phyloP scores from a whole-genome alignment of 1,140 invertebrate genomes.

The Aphis craccivora region DNA sequence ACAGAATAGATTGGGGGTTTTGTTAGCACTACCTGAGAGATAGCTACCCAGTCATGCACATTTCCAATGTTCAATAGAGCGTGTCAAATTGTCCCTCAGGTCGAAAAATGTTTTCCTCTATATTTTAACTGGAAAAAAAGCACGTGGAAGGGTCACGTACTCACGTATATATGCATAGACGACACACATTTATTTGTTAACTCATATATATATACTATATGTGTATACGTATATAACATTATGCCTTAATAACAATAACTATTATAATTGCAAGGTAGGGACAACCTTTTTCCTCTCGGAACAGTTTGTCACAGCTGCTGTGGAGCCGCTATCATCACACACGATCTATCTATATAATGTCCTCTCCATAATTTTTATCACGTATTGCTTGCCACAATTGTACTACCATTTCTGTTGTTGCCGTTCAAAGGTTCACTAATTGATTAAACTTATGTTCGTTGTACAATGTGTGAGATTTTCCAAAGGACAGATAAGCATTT shows the following conservation, averaged over 20 bases:
- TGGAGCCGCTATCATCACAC: background rate
- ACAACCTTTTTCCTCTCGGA: slow-evolving; percentile 18
- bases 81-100: slow-evolving; percentile 30
- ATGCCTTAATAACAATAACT: background rate
- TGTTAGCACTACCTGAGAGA: slow-evolving; percentile 14
- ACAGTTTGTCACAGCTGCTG: slow-evolving; percentile 19
- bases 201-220: background rate
- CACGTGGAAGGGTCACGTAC: slow-evolving; percentile 8
- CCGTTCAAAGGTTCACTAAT: background rate
- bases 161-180: background rate
- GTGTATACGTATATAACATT: background rate
- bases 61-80: slow-evolving; percentile 43
- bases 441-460: background rate
- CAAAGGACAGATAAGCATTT: background rate
- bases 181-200: background rate
- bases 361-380: background rate
- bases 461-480: background rate
- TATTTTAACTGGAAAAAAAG: slow-evolving; percentile 7
- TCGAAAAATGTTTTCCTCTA: slow-evolving; percentile 25
- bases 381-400: background rate
- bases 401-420: background rate
- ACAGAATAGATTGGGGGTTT: background rate
- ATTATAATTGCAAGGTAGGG: background rate
- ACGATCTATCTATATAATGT: background rate
- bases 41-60: slow-evolving; percentile 29